Percentiles rank a stretch among this genome's conserved stretches.
Evolutionary conservation across 1,140 invertebrate genomes (phyloP).

Genomic region (Brachionus rubens): DNA sequence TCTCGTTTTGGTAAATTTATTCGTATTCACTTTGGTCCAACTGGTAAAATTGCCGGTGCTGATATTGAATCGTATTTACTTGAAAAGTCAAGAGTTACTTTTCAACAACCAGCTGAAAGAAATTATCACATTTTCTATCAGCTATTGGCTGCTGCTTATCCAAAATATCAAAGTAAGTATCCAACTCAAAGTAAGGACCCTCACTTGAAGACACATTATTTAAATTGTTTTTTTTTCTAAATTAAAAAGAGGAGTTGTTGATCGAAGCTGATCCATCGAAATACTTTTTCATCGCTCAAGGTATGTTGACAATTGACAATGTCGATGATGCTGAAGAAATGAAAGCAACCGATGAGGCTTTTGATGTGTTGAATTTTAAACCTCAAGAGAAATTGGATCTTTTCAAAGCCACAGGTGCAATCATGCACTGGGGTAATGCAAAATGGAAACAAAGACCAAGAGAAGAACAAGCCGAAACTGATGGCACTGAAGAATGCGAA

Average conservation of each 20-base stretch:
- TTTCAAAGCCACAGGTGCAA: constrained; percentile 91
- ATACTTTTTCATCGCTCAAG: constrained; percentile 91
- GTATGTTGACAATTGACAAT: constrained; percentile 89
- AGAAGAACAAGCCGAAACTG: constrained; percentile 97
- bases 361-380: constrained; percentile 94
- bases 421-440: constrained; percentile 97
- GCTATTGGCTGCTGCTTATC: constrained; percentile 88
- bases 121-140: constrained; percentile 99
- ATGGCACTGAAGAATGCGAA: constrained; percentile 91
- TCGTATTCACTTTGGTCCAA: constrained; percentile 98
- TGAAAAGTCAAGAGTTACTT: constrained; percentile 99
- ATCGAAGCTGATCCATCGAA: constrained; percentile 76
- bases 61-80: constrained; percentile 99
- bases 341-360: constrained; percentile 87
- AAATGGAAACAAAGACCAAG: constrained; percentile 99
- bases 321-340: constrained; percentile 96
- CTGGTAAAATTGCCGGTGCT: constrained; percentile 98
- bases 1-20: constrained; percentile 84
- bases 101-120: constrained; percentile 89
- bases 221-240: neutral
- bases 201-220: neutral
- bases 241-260: constrained; percentile 74
- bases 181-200: neutral
- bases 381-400: constrained; percentile 90
- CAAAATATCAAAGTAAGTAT: constrained; percentile 57